A percentile compares a stretch with the other conserved stretches of the same genome.
Conservation (phyloP, 2,797 vertebrate genomes). For the Mus minutoides region DNA sequence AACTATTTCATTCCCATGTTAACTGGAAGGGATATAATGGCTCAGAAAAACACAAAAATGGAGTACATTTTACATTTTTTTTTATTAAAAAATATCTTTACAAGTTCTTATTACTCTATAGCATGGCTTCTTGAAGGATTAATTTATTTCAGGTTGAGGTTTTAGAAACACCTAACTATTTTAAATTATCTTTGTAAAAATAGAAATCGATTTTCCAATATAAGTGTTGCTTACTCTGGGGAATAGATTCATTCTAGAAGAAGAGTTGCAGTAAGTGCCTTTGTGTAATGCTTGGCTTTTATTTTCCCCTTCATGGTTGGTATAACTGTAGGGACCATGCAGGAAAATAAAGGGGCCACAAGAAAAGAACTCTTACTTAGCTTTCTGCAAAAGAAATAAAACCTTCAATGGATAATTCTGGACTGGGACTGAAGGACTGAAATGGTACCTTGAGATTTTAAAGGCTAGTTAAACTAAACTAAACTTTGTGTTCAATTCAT, state of each 20-base stretch:
- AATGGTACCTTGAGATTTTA: neutral
- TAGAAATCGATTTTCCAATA: constrained; percentile 73
- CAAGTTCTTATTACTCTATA: constrained; percentile 18
- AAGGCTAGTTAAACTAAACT: neutral
- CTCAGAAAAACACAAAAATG: constrained; percentile 3
- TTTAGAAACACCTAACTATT: constrained; percentile 64
- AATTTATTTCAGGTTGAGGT: constrained; percentile 69
- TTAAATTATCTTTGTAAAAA: constrained; percentile 59
- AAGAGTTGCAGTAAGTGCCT: constrained; percentile 15
- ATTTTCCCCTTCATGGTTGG: constrained; percentile 1
- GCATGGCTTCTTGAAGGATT: constrained; percentile 36
- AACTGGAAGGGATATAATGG: neutral
- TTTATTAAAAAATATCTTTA: constrained; percentile 5
- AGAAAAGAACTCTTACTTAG: neutral
- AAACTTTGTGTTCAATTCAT: neutral
- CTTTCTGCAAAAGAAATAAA: neutral
- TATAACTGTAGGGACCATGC: neutral
- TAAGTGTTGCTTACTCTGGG: constrained; percentile 54
- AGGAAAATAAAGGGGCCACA: neutral
- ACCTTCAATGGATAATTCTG: neutral
- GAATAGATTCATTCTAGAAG: constrained; percentile 54
- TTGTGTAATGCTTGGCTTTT: constrained; percentile 51
- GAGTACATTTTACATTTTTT: neutral
- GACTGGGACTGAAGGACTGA: neutral
- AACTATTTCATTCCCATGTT: neutral